Conservation (phyloP, 2,113 vertebrate species). For the Gavia stellata region DNA sequence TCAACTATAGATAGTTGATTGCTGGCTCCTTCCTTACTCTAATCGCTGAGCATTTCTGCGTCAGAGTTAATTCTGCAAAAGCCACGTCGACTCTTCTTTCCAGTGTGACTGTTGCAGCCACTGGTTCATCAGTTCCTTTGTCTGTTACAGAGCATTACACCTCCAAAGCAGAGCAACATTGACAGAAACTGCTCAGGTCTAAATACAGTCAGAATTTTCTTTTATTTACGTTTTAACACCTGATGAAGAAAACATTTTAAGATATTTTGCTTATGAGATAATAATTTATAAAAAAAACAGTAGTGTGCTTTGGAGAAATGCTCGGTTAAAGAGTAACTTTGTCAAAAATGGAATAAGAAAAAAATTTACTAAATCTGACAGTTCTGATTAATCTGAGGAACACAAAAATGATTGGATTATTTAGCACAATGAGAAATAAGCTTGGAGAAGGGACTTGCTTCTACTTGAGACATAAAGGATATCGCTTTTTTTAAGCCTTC, state of each 20-base stretch:
- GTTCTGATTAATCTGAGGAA: not conserved
- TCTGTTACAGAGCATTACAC: not conserved
- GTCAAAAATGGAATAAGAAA: not conserved
- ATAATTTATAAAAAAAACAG: not conserved
- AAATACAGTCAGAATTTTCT: not conserved
- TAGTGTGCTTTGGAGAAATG: not conserved
- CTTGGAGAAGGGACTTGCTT: not conserved
- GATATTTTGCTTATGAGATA: not conserved
- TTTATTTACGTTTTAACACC: not conserved
- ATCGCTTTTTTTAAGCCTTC: not conserved
- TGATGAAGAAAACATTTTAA: not conserved
- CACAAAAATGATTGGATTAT: not conserved
- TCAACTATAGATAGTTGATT: not conserved
- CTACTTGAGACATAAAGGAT: not conserved
- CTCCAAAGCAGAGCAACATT: not conserved
- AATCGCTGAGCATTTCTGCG: fast-evolving
- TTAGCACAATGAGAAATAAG: not conserved
- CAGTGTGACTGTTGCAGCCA: not conserved
- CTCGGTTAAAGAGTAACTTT: not conserved
- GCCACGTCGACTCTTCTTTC: not conserved
- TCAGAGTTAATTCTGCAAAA: not conserved
- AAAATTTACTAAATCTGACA: not conserved
- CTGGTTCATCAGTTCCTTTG: not conserved
- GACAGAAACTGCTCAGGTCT: not conserved
- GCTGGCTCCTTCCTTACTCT: not conserved